phyloP scores from a whole-genome alignment of 2,888 invertebrate species.

The Leptura quadrifasciata region DNA sequence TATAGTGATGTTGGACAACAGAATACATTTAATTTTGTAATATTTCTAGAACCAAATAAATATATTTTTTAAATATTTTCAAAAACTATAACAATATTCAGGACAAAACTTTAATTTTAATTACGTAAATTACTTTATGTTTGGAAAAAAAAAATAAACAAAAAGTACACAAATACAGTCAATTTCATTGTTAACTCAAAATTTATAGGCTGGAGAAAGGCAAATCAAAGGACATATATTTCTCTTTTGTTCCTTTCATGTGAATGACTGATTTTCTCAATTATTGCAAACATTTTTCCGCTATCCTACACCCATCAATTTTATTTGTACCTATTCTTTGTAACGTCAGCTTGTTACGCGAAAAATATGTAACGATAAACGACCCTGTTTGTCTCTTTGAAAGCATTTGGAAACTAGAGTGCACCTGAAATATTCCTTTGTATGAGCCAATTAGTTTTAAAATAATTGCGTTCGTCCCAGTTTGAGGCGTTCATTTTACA shows the following conservation, averaged over 20 bases:
- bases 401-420: constrained; percentile 5
- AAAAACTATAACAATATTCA: too few species aligned
- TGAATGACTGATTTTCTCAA: background rate
- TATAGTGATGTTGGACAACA: too few species aligned
- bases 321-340: constrained; percentile 15
- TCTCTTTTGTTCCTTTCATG: background rate
- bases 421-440: constrained; percentile 12
- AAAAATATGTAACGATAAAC: constrained; percentile 16
- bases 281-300: background rate
- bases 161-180: too few species aligned
- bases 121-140: too few species aligned
- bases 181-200: too few species aligned
- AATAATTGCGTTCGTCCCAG: background rate
- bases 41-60: too few species aligned
- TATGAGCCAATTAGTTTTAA: background rate
- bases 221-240: too few species aligned
- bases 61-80: too few species aligned
- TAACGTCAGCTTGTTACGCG: constrained; percentile 6
- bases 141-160: too few species aligned
- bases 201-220: too few species aligned
- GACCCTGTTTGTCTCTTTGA: background rate
- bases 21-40: too few species aligned
- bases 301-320: constrained; percentile 16
- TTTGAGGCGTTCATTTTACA: background rate
- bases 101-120: too few species aligned